phyloP scores from a whole-genome alignment of 2,113 vertebrate species.

The Bubo scandiacus region DNA sequence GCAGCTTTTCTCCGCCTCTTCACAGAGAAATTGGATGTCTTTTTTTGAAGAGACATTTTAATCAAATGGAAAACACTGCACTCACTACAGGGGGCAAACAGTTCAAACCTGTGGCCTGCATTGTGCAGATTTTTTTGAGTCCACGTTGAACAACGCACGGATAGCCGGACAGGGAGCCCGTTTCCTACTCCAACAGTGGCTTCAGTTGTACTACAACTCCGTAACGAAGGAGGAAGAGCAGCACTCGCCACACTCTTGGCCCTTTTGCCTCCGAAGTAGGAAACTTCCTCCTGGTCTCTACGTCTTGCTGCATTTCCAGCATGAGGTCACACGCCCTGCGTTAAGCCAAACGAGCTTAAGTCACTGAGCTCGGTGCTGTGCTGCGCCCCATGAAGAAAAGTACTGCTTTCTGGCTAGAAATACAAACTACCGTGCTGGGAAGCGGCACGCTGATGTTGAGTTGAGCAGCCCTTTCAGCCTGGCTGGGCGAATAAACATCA shows the following conservation, averaged over 20 bases:
- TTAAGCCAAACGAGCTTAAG: background rate
- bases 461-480: background rate
- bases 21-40: no score
- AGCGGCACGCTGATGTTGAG: background rate
- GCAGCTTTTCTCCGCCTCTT: background rate
- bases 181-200: background rate
- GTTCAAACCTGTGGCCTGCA: background rate
- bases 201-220: background rate
- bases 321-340: fast-evolving
- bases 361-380: background rate
- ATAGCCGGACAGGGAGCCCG: background rate
- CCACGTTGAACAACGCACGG: background rate
- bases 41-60: background rate
- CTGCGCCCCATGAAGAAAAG: background rate
- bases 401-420: background rate
- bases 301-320: background rate
- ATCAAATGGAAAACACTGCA: background rate
- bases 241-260: background rate
- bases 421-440: background rate
- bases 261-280: background rate
- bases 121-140: background rate
- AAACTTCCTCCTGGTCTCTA: background rate
- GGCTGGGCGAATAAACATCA: background rate
- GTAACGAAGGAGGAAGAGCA: background rate
- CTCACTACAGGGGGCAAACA: background rate